Evolutionary conservation across 35 echinoderm and acorn worm species (phyloP), one percentile per base, ranked within the genome.

Genomic region (Chiridota heheva): DNA sequence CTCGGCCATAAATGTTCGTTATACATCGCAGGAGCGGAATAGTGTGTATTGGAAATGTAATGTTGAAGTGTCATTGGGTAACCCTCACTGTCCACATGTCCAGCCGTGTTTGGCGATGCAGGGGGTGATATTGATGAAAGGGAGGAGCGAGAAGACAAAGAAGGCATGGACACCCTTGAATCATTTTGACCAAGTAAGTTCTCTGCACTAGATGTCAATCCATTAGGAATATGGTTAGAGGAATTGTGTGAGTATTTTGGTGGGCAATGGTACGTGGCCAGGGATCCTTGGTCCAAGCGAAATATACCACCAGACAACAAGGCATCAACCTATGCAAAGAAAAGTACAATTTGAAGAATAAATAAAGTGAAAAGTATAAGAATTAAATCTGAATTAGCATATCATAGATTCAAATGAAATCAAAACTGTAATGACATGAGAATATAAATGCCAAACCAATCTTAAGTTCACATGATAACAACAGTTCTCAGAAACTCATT

Each of bases 81-180:
- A 20, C 70, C 40, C 31, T 73, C 69, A 17, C 73, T 68, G 16
- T 72, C 58, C 20, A 46, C 13, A 8, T 58, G 67, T 13, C 84
- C 88, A 16, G 63, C 86, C 3, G 45, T 72, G 38, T 84, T 85
- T 2, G 95, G 95, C n/a, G 95, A 98, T 39, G 89, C 78, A 43
- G 95, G 95, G 2, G 95, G 95, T 27, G 95, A 98, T 55, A 92
- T 82, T 26, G 95, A 98, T 26, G 89, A 92, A n/a, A 98, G 62
- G 25, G 95, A 98, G 18, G 95, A 98, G 1, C 84, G 71, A 13
- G 95, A 85, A 16, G 95, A 98, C 2, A 98, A 44, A 4, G 93
- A 96, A 29, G 84, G 73, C 37, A 80, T 63, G 10, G 88, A 91
- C 42, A 82, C 75, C 26, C 67, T 83, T 6, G 81, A 81, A 48